Base-by-base conservation (phyloP, 2,113 vertebrate genomes). In the Neodontobutis hainanensis region DNA sequence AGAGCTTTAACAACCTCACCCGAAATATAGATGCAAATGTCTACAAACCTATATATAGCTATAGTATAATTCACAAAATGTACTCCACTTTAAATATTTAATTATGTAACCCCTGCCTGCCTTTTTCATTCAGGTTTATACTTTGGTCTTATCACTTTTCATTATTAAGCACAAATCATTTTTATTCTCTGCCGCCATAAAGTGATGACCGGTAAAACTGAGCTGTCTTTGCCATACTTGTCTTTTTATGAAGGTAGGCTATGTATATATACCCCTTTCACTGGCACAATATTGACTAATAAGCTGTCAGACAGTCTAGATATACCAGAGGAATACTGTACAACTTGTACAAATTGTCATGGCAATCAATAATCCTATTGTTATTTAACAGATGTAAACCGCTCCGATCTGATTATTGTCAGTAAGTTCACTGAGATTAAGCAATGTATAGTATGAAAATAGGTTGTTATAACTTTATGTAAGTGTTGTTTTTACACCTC, bases 401-500 rank as follows among this genome's bases (percentile, higher is more conserved):
- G 10, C 4, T 46, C 10, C 11, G 38, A 8, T 40, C 44, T 46
- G 44, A 11, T 15, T 7, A 40, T 10, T 19, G 34, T 42, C 12
- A 5, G 36, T 63, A 67, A 11, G 11, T 8, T 15, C 52, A 27
- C 59, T 34, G 7, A 42, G 48, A 46, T 58, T 60, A 19, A 48
- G 8, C 68, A 38, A 62, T 61, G 16, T 58, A 38, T 65, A 68
- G 71, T 35, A 27, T 47, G 42, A 43, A 27, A 53, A 15, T 38
- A 50, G 63, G 2, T 27, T 34, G 43, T 38, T 11, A 60, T 19
- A 48, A 75, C 46, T 62, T 77, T 62, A 47, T 60, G 19, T 55
- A 60, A 48, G 14, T 48, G 6, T 52, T 50, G 40, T 47, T 74
- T 70, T 73, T 63, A 43, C 68, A 58, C 72, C 34, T 77, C 65